Percentiles rank a stretch among this genome's conserved stretches.
These are phyloP conservation scores for Drosophila ficusphila DNA, from an alignment of 1,140 invertebrate genomes.

Conservation along the genomic window DNA sequence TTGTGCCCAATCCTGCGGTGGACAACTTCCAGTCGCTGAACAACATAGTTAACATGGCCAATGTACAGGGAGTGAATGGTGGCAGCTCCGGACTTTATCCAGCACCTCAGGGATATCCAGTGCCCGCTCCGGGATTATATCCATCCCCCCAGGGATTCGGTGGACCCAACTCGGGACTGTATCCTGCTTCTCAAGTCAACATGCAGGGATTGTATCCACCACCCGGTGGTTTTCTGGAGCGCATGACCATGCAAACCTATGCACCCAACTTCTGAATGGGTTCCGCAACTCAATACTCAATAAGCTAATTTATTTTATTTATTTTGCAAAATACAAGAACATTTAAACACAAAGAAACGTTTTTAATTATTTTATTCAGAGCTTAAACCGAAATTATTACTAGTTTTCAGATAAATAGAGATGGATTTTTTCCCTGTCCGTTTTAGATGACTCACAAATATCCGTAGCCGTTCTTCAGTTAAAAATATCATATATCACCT, in stretches of 20 bases:
- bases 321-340: slow-evolving; percentile 58
- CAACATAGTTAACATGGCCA: slow-evolving; percentile 60
- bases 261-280: slow-evolving; percentile 39
- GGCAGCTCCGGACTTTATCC: slow-evolving; percentile 28
- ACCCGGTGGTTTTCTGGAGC: slow-evolving; percentile 26
- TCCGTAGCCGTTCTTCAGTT: too few species aligned
- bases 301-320: slow-evolving; percentile 72
- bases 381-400: too few species aligned
- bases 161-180: slow-evolving; percentile 20
- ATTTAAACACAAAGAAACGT: slow-evolving; percentile 19
- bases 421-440: too few species aligned
- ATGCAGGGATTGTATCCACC: slow-evolving; percentile 35
- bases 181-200: slow-evolving; percentile 14
- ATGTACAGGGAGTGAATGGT: slow-evolving; percentile 41
- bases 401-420: too few species aligned
- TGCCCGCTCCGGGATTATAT: slow-evolving; percentile 3
- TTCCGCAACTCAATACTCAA: not conserved
- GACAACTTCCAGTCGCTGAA: slow-evolving; percentile 56
- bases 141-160: slow-evolving; percentile 33
- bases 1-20: slow-evolving; percentile 41
- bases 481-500: slow-evolving; percentile 5
- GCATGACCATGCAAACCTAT: slow-evolving; percentile 53
- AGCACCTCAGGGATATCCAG: not conserved
- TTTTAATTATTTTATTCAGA: slow-evolving; percentile 15
- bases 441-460: too few species aligned